These are phyloP conservation scores for Lethocerus indicus DNA, from an alignment of 1,140 invertebrate genomes.

Conservation along the genomic window DNA sequence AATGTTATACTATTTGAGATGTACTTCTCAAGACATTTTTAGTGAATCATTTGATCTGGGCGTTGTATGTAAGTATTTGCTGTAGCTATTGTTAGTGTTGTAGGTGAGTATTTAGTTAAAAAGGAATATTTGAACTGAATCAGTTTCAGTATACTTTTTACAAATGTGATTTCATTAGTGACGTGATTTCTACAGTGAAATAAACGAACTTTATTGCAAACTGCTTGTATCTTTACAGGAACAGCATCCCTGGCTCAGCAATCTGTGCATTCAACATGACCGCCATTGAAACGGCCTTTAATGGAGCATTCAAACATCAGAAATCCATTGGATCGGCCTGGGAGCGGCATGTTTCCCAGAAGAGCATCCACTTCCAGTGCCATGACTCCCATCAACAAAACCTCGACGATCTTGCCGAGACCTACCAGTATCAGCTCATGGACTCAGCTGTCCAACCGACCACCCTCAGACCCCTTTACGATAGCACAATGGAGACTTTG, in stretches of 20 bases:
- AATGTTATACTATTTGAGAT: too few species aligned
- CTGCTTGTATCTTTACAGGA: slow-evolving; percentile 38
- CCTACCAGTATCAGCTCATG: slow-evolving; percentile 73
- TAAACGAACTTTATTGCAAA: too few species aligned
- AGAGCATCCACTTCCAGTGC: slow-evolving; percentile 19
- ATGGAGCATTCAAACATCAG: slow-evolving; percentile 76
- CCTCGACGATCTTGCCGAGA: slow-evolving; percentile 37
- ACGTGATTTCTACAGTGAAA: too few species aligned
- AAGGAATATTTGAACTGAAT: too few species aligned
- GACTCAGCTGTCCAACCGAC: slow-evolving; percentile 63
- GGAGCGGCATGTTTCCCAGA: slow-evolving; percentile 39
- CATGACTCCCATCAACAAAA: slow-evolving; percentile 4
- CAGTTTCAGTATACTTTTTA: too few species aligned
- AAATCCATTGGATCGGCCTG: slow-evolving; percentile 56
- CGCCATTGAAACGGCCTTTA: slow-evolving; percentile 65
- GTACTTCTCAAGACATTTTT: too few species aligned
- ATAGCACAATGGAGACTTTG: slow-evolving; percentile 50
- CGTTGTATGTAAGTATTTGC: too few species aligned
- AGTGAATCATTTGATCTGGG: too few species aligned
- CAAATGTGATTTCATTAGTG: too few species aligned
- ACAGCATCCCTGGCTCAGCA: slow-evolving; percentile 81
- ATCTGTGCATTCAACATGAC: slow-evolving; percentile 83
- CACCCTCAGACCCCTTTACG: slow-evolving; percentile 47
- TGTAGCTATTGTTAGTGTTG: too few species aligned
- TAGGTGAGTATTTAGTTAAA: too few species aligned